These are phyloP conservation scores for Chironomus tentans DNA, from an alignment of 2,888 invertebrate species.

Conservation along the genomic window DNA sequence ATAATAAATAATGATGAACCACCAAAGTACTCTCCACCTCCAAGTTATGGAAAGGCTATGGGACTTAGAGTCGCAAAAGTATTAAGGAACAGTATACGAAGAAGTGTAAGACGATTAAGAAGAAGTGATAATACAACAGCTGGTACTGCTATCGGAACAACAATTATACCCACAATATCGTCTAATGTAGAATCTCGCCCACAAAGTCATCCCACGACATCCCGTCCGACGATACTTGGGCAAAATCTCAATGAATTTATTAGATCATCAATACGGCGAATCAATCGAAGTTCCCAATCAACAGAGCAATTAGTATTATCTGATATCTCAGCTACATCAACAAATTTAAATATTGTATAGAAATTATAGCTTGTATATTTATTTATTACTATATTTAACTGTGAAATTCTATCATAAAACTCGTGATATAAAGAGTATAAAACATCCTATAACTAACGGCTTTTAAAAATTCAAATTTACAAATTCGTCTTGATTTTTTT, in stretches of 20 bases:
- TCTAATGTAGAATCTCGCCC: neutral
- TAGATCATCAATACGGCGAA: neutral
- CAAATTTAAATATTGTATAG: neutral
- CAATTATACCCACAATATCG: slow-evolving; percentile 8
- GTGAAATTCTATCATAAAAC: neutral
- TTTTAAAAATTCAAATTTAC: neutral
- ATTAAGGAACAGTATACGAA: slow-evolving; percentile 63
- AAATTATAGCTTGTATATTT: neutral
- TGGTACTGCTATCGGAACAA: neutral
- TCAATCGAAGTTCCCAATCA: neutral
- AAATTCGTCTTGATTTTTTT: neutral
- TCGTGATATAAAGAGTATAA: neutral
- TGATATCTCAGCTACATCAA: slow-evolving; percentile 10
- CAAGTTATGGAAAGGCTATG: slow-evolving; percentile 85
- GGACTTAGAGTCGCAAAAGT: slow-evolving; percentile 71
- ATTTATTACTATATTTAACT: neutral
- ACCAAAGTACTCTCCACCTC: slow-evolving; percentile 89
- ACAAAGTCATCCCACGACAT: neutral
- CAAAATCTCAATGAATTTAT: slow-evolving; percentile 6
- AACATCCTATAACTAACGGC: neutral
- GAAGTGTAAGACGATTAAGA: slow-evolving; percentile 58
- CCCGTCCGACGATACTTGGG: neutral
- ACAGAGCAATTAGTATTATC: slow-evolving; percentile 7
- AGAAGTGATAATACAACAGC: neutral
- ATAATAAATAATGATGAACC: slow-evolving; percentile 55